Evolutionary conservation across 1,140 invertebrate genomes (phyloP), one percentile per base, ranked within the genome.

Genomic region (Drosophila aff.): DNA sequence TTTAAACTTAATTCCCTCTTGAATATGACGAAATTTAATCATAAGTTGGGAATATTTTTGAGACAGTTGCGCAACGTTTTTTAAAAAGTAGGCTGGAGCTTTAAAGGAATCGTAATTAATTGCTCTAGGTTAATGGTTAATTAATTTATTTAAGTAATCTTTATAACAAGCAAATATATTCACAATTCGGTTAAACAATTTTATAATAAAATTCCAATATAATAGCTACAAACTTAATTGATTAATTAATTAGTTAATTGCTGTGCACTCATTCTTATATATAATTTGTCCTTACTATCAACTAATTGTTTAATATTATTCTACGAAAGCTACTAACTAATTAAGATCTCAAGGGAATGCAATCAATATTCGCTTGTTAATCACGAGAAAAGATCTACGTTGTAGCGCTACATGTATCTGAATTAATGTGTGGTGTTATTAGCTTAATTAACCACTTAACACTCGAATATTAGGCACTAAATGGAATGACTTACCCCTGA

Each of bases 401-500:
- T 36, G 4, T 38, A n/a, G 8, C 33, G 15, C 10, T 55, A 11
- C 21, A 55, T 38, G 52, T 38, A 3, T 16, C 4, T 38, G 21
- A 15, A 38, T 55, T 23, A 55, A 38, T 55, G 16, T 55, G 33
- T 36, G 7, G 53, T 40, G 33, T 55, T 38, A 57, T 40, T 57
- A 40, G 53, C 53, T 57, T 36, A 66, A 66, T 44, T 28, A 43
- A 33, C 13, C 43, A 61, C n/a, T 33, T 23, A 61, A 65, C 55
- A 58, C 36, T 58, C 16, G 11, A 3, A 41, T n/a, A 33, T 62
- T 65, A 43, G 15, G 38, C 57, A 33, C 62, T n/a, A 18, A 46
- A 38, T 6, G 8, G 23, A 10, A 31, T 11, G 28, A 68, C 67
- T 71, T 68, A 71, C 67, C 63, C 63, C 49, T 18, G 33, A 44